These are phyloP conservation scores for Lochmaea capreae DNA, from an alignment of 2,888 invertebrate genomes.

Conservation along the genomic window DNA sequence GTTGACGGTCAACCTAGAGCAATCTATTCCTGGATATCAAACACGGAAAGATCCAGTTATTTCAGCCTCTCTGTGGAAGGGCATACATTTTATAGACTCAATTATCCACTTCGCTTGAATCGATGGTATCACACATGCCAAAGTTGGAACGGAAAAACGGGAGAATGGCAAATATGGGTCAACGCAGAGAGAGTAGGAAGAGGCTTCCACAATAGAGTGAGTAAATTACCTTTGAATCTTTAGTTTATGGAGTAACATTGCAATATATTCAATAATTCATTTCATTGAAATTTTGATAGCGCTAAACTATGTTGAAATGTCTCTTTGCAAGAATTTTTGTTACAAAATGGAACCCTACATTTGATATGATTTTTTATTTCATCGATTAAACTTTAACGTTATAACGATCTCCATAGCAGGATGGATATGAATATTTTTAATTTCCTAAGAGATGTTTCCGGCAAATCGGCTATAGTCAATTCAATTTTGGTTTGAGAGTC, in stretches of 20 bases:
- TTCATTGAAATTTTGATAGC: background rate
- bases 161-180: constrained; percentile 92
- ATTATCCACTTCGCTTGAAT: constrained; percentile 76
- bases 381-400: too few relatives aligned
- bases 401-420: too few relatives aligned
- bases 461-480: too few relatives aligned
- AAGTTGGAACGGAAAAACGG: constrained; percentile 90
- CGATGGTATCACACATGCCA: constrained; percentile 89
- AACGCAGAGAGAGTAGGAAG: constrained; percentile 87
- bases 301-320: too few relatives aligned
- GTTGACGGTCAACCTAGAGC: constrained; percentile 80
- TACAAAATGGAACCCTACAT: too few relatives aligned
- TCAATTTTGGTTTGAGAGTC: too few relatives aligned
- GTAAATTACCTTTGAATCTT: constrained; percentile 50
- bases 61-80: constrained; percentile 85
- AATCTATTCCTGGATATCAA: constrained; percentile 83
- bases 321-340: too few relatives aligned
- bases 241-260: background rate
- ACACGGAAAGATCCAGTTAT: constrained; percentile 83
- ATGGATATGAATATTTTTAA: too few relatives aligned
- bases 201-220: constrained; percentile 88
- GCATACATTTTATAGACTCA: constrained; percentile 82
- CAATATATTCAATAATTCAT: constrained; percentile 3
- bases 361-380: too few relatives aligned
- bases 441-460: too few relatives aligned